phyloP scores from a whole-genome alignment of 2,888 invertebrate genomes.

The Aleiodes testaceus region DNA sequence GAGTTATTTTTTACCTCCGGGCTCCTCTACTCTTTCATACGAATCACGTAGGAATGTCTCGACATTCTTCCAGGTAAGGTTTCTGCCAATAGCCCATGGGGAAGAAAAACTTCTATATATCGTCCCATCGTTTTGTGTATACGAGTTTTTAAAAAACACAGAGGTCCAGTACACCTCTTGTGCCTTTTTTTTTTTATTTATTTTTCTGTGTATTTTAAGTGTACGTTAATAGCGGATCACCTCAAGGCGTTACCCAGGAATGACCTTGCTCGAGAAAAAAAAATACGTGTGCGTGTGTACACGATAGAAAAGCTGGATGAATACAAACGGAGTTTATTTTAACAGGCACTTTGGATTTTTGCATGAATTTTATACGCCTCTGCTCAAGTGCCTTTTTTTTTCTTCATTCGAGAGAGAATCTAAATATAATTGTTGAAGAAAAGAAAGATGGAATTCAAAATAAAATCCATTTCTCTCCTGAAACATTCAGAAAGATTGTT shows the following conservation, averaged over 20 bases:
- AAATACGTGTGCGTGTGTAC: neutral
- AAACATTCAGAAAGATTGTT: too few relatives aligned
- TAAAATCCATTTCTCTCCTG: conserved; percentile 15
- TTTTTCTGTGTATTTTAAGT: neutral
- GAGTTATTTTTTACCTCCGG: neutral
- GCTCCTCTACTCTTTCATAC: conserved; percentile 39
- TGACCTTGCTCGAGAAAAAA: neutral
- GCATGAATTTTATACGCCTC: conserved; percentile 38
- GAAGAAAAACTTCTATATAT: conserved; percentile 10
- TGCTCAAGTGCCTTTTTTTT: neutral
- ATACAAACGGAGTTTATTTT: conserved; percentile 40
- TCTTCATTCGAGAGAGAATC: neutral
- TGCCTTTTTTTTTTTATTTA: neutral
- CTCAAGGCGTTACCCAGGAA: conserved; percentile 1
- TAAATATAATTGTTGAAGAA: neutral
- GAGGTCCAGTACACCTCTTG: neutral
- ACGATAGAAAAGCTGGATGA: conserved; percentile 16
- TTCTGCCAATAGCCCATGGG: conserved; percentile 28
- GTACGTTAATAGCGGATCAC: conserved; percentile 19
- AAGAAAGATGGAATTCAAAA: neutral
- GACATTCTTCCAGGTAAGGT: conserved; percentile 50
- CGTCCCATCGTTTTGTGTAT: conserved; percentile 13
- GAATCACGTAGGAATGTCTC: conserved; percentile 46
- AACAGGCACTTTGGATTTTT: conserved; percentile 31
- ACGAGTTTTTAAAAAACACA: neutral